A percentile compares a stretch with the other conserved stretches of the same genome.
Conservation (phyloP, 1,140 invertebrate genomes). For the Leptoteleia sp. region DNA sequence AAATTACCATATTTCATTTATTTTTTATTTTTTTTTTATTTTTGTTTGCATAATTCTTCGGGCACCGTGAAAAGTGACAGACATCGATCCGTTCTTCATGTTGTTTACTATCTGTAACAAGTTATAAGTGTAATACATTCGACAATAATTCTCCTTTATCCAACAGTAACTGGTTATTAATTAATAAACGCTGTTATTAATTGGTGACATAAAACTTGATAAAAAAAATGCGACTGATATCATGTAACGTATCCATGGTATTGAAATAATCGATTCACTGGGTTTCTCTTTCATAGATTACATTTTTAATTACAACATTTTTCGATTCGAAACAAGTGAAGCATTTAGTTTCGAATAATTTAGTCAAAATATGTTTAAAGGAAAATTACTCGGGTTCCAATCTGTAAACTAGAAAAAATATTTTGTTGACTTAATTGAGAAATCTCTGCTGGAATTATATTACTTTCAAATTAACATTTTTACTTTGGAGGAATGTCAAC, state of each 20-base stretch:
- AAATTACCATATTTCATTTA: constrained; percentile 41
- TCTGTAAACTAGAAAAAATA: too few relatives aligned
- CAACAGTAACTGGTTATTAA: constrained; percentile 21
- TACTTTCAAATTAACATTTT: too few relatives aligned
- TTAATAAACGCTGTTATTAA: constrained; percentile 18
- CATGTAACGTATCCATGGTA: constrained; percentile 37
- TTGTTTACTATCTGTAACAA: constrained; percentile 53
- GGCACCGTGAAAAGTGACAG: constrained; percentile 34
- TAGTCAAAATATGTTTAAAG: too few relatives aligned
- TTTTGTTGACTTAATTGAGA: too few relatives aligned
- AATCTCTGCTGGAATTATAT: too few relatives aligned
- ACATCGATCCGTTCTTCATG: constrained; percentile 45
- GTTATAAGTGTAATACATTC: constrained; percentile 52
- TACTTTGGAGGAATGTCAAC: too few relatives aligned
- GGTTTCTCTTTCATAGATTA: constrained; percentile 5
- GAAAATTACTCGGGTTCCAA: too few relatives aligned
- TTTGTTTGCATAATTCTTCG: constrained; percentile 29
- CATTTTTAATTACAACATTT: background rate
- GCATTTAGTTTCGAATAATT: too few relatives aligned
- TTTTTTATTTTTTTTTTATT: too few relatives aligned
- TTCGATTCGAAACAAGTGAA: too few relatives aligned
- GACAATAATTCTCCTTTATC: constrained; percentile 10
- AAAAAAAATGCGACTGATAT: constrained; percentile 29
- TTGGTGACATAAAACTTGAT: constrained; percentile 21
- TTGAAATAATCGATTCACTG: constrained; percentile 3